These are phyloP conservation scores for Pseudomyrmex pallidus DNA, from an alignment of 1,140 invertebrate genomes.

Conservation along the genomic window DNA sequence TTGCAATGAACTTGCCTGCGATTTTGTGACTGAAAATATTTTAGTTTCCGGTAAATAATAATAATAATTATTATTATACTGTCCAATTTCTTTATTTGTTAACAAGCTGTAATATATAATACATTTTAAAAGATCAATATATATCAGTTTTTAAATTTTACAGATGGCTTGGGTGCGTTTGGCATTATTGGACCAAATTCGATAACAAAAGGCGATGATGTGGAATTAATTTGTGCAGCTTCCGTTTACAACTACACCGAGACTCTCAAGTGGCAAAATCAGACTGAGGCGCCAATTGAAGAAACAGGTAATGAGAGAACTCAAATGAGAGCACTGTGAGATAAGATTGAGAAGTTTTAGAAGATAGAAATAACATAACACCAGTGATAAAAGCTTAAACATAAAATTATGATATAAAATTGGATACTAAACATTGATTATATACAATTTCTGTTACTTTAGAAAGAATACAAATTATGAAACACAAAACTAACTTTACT, in stretches of 20 bases:
- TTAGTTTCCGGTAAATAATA: slow-evolving; percentile 74
- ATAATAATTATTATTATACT: slow-evolving; percentile 35
- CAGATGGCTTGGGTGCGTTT: slow-evolving; percentile 82
- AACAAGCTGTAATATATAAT: too few species aligned
- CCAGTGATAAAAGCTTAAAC: background rate
- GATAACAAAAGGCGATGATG: slow-evolving; percentile 85
- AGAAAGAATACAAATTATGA: slow-evolving; percentile 69
- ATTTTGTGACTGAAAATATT: slow-evolving; percentile 63
- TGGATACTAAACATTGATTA: background rate
- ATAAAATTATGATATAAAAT: background rate
- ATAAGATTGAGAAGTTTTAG: background rate
- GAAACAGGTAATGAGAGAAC: slow-evolving; percentile 60
- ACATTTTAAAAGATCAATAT: background rate
- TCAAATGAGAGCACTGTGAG: background rate
- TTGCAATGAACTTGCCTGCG: slow-evolving; percentile 75
- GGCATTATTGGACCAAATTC: slow-evolving; percentile 79
- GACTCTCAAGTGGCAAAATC: slow-evolving; percentile 81
- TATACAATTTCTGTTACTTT: slow-evolving; percentile 34
- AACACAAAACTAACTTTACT: slow-evolving; percentile 69
- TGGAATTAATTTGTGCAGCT: slow-evolving; percentile 85
- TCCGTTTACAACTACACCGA: slow-evolving; percentile 85
- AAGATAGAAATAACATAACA: background rate
- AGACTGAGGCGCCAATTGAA: slow-evolving; percentile 25
- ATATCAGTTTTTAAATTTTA: slow-evolving; percentile 28
- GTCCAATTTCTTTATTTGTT: too few species aligned